Conservation (phyloP, 2,888 invertebrate genomes). For the Eledona agricola region DNA sequence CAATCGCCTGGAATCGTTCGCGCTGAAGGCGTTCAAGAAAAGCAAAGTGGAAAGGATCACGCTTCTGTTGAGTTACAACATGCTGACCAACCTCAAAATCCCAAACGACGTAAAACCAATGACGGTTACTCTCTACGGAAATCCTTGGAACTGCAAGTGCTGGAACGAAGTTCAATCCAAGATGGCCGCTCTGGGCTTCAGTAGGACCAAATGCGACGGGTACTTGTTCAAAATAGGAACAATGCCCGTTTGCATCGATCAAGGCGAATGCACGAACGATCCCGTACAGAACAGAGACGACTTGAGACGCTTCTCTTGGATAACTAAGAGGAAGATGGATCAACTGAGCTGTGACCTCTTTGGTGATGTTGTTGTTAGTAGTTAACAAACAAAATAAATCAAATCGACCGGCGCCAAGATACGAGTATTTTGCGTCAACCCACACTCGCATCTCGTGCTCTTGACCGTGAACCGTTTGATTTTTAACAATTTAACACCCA, state of each 20-base stretch:
- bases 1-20: slow-evolving; percentile 17
- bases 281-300: slow-evolving; percentile 6
- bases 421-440: no score
- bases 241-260: slow-evolving; percentile 16
- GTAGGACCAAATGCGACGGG: slow-evolving; percentile 11
- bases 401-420: no score
- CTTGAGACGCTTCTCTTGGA: background rate
- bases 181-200: slow-evolving; percentile 3
- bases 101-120: slow-evolving; percentile 2
- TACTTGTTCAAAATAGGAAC: slow-evolving; percentile 11
- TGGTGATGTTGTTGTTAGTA: slow-evolving; percentile 1
- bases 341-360: slow-evolving; percentile 10
- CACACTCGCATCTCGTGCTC: slow-evolving; percentile 4
- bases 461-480: slow-evolving; percentile 25
- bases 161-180: slow-evolving; percentile 2
- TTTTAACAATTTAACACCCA: slow-evolving; percentile 14
- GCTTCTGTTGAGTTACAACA: slow-evolving; percentile 12
- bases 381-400: no score
- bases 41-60: slow-evolving; percentile 9
- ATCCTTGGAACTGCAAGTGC: slow-evolving; percentile 30
- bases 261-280: slow-evolving; percentile 7
- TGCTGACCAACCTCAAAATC: slow-evolving; percentile 16
- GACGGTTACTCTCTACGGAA: slow-evolving; percentile 17
- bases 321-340: slow-evolving; percentile 1
- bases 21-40: slow-evolving; percentile 15